Percentiles rank a stretch among this genome's conserved stretches.
Evolutionary conservation across 2,113 vertebrate species (phyloP).

Genomic region (Etia nguti): DNA sequence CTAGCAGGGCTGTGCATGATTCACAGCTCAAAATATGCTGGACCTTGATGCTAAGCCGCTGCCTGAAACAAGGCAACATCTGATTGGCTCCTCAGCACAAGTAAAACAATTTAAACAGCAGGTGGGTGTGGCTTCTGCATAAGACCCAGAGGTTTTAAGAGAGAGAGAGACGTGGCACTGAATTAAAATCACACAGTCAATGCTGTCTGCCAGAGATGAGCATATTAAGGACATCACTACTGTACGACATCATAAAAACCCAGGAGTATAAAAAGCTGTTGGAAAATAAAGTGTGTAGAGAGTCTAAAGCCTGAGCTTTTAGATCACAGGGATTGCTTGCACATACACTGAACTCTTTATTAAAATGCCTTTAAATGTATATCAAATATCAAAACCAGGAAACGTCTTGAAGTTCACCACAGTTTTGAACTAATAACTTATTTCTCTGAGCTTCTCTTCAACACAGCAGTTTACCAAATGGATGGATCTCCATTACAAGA

Average conservation of each 20-base stretch:
- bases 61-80: not conserved
- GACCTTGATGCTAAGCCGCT: not conserved
- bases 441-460: not conserved
- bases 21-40: not conserved
- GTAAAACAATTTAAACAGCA: not conserved
- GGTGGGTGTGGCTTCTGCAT: not conserved
- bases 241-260: fast-evolving
- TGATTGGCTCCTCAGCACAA: not conserved
- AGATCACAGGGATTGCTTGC: not conserved
- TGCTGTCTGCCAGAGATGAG: not conserved
- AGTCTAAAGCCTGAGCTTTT: not conserved
- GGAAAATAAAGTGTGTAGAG: not conserved
- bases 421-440: not conserved
- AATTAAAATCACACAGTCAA: not conserved
- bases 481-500: not conserved
- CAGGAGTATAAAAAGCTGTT: not conserved
- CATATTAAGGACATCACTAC: not conserved
- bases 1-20: not conserved
- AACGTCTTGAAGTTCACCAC: not conserved
- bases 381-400: not conserved
- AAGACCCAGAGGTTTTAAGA: not conserved
- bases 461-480: not conserved
- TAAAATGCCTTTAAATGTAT: fast-evolving
- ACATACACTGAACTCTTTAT: too few species aligned
- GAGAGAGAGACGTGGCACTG: not conserved